These are phyloP conservation scores for Nibea coibor DNA, from an alignment of 2,113 vertebrate genomes.

Conservation along the genomic window DNA sequence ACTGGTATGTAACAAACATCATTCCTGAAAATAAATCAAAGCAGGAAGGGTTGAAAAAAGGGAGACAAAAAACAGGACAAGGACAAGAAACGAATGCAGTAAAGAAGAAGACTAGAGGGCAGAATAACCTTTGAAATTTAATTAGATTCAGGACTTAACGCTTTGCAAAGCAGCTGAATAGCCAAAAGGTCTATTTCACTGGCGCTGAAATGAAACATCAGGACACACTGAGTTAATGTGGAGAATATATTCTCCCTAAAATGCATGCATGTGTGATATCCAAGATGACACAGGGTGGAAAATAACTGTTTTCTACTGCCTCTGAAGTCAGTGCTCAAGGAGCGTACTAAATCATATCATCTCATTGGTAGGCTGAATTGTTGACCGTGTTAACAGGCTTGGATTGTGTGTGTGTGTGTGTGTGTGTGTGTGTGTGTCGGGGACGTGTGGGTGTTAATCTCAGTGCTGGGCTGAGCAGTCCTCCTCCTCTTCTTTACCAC, in stretches of 20 bases:
- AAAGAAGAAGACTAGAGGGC: neutral
- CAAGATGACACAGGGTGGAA: conserved; percentile 45
- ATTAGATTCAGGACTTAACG: conserved; percentile 24
- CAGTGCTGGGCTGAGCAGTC: conserved; percentile 43
- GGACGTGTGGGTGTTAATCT: conserved; percentile 44
- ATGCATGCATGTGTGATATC: conserved; percentile 51
- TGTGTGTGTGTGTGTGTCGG: conserved; percentile 13
- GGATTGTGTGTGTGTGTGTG: conserved; percentile 36
- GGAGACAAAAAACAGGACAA: neutral
- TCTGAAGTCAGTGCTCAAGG: conserved; percentile 55
- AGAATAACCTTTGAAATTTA: conserved; percentile 31
- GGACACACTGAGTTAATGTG: conserved; percentile 6
- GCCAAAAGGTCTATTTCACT: conserved; percentile 17
- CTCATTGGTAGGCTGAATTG: conserved; percentile 47
- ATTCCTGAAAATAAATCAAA: neutral
- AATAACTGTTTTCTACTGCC: conserved; percentile 45
- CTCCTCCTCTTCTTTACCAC: conserved; percentile 58
- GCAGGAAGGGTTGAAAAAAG: neutral
- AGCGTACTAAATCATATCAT: conserved; percentile 60
- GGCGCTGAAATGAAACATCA: conserved; percentile 10
- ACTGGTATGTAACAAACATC: neutral
- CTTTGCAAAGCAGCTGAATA: conserved; percentile 8
- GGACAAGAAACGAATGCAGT: neutral
- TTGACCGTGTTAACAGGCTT: conserved; percentile 63
- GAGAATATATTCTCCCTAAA: conserved; percentile 23